These are phyloP conservation scores for Synanthedon vespiformis DNA, from an alignment of 2,888 invertebrate genomes.

Conservation along the genomic window DNA sequence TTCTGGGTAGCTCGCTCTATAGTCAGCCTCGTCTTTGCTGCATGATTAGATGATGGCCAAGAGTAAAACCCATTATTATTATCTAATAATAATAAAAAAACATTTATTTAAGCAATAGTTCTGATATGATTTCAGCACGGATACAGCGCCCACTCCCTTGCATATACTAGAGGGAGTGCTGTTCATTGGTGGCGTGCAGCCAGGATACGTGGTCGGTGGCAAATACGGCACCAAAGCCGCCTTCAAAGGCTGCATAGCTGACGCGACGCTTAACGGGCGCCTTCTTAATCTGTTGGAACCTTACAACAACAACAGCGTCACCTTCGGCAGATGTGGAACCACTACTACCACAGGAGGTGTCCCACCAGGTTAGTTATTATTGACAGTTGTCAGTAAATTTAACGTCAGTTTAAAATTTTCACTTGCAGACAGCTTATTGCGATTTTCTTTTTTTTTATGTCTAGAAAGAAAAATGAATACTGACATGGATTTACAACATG, in stretches of 20 bases:
- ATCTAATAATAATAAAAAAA: too few species aligned
- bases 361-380: constrained; percentile 29
- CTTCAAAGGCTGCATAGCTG: constrained; percentile 92
- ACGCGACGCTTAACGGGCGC: constrained; percentile 88
- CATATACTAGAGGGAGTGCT: constrained; percentile 77
- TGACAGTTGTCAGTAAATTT: background rate
- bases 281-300: constrained; percentile 46
- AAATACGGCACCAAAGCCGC: constrained; percentile 71
- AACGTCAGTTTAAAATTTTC: background rate
- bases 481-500: constrained; percentile 2
- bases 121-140: constrained; percentile 43
- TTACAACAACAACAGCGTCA: constrained; percentile 37
- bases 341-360: constrained; percentile 45
- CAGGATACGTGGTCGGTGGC: constrained; percentile 64
- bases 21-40: too few species aligned
- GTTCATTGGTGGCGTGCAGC: constrained; percentile 89
- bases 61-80: too few species aligned
- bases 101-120: background rate
- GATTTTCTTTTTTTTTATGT: background rate
- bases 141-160: constrained; percentile 68
- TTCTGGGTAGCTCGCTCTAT: too few species aligned
- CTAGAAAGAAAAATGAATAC: constrained; percentile 6
- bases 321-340: constrained; percentile 39
- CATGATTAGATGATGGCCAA: too few species aligned
- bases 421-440: too few species aligned